Evolutionary conservation across 2,888 invertebrate genomes (phyloP).

Genomic region (Meloe dianella): DNA sequence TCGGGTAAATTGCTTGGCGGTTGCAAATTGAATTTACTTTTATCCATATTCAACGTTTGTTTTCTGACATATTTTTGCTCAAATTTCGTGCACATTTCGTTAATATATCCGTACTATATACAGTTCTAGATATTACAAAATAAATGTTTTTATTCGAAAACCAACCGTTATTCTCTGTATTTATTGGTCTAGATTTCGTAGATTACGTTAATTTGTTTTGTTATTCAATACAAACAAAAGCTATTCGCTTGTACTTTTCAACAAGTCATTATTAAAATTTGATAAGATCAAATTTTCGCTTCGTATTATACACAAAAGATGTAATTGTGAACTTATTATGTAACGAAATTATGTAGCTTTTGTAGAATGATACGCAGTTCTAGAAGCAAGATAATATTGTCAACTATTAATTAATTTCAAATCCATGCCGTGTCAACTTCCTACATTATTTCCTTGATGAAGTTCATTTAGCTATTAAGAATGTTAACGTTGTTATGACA

Average conservation of each 20-base stretch:
- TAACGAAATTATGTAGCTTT: background rate
- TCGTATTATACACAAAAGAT: background rate
- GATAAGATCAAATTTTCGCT: background rate
- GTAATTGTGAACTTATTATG: background rate
- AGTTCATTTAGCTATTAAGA: background rate
- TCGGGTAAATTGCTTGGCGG: too few species aligned
- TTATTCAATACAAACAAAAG: constrained; percentile 1
- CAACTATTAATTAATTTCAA: constrained; percentile 28
- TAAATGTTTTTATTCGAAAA: background rate
- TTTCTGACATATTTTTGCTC: background rate
- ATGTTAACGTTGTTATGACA: constrained; percentile 4
- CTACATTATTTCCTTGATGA: background rate
- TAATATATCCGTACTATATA: background rate
- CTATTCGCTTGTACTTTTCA: background rate
- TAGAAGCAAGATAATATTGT: constrained; percentile 4
- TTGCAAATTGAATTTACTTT: too few species aligned
- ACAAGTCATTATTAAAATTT: background rate
- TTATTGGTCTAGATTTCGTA: background rate
- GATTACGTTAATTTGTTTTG: background rate
- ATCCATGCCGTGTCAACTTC: constrained; percentile 15
- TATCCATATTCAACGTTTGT: background rate
- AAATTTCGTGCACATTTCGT: background rate
- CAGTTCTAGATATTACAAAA: background rate
- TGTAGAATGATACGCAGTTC: background rate
- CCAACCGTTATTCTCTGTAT: background rate